A percentile compares a stretch with the other conserved stretches of the same genome.
These are phyloP conservation scores for Platichthys flesus DNA, from an alignment of 2,113 vertebrate genomes.

Conservation along the genomic window DNA sequence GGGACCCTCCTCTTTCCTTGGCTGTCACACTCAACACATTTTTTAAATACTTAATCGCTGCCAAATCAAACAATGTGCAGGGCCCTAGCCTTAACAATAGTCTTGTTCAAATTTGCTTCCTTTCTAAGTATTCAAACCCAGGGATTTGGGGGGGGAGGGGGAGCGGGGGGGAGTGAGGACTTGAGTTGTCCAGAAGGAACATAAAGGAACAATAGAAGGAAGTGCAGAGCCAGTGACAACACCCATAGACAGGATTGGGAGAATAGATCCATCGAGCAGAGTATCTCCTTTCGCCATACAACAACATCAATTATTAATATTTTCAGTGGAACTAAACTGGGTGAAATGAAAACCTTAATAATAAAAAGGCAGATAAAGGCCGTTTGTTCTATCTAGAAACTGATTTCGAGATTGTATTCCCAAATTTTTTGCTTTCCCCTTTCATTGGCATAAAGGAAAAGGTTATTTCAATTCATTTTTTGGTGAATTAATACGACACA, in stretches of 20 bases:
- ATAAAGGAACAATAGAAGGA: constrained; percentile 65
- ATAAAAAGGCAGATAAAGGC: background rate
- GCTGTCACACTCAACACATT: too few species aligned
- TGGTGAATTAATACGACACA: background rate
- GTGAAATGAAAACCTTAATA: constrained; percentile 36
- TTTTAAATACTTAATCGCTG: too few species aligned
- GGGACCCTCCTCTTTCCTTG: too few species aligned
- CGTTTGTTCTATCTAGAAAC: constrained; percentile 14
- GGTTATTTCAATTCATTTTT: background rate
- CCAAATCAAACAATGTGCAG: background rate
- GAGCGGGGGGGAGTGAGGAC: constrained; percentile 12
- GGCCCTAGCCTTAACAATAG: background rate
- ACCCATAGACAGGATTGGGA: constrained; percentile 46
- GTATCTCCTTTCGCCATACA: constrained; percentile 20
- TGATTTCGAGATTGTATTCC: constrained; percentile 15
- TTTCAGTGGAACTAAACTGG: constrained; percentile 26
- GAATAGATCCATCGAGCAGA: constrained; percentile 24
- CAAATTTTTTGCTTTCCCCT: background rate
- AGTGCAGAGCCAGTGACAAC: constrained; percentile 52
- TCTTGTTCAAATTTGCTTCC: background rate
- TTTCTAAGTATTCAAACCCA: constrained; percentile 9
- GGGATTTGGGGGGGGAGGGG: background rate
- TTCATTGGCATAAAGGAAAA: background rate
- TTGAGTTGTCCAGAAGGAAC: constrained; percentile 34
- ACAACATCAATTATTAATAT: constrained; percentile 52